Base-by-base conservation (phyloP, 2,113 vertebrate species). In the Rynchops niger region DNA sequence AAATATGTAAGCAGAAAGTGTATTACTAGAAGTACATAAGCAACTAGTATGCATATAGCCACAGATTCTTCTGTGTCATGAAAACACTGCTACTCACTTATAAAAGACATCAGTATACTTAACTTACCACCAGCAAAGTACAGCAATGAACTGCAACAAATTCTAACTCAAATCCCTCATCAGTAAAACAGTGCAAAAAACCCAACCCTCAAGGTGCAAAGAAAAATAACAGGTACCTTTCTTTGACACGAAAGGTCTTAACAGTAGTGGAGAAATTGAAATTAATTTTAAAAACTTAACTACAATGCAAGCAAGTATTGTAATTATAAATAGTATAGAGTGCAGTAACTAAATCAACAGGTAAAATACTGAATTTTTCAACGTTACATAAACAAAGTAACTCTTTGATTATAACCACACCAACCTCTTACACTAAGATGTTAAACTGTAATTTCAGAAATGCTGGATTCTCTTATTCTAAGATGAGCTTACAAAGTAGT, bases 401-500 rank as follows among this genome's bases (percentile, higher is more conserved):
- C 45, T 77, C 59, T 43, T 50, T 95, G 40, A 84, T 50, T 88
- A 95, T 34, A 97, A 81, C 34, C 81, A 69, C 65, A 70, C 25
- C 67, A 85, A 20, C 34, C 69, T 96, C 93, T 87, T 82, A 82
- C 40, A 94, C 50, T 42, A 86, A 45, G 36, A 93, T 82, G 73
- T 53, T 53, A 91, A 88, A 84, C 22, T 72, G 50, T 21, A 82
- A 36, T 65, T 93, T 95, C 78, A 88, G 82, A 94, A 97, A 97
- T 52, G 34, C 43, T 94, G 96, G 91, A 86, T 96, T 95, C 82
- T 90, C 73, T 15, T 94, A 71, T 56, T 93, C 91, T 94, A 76
- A 96, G 88, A 96, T 88, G 71, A 98, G 88, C 67, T 96, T 93
- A 88, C 82, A 86, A 92, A 84, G 70, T 32, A 65, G 90, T 71